phyloP scores from a whole-genome alignment of 2,113 vertebrate genomes.

The Chitala chitala region DNA sequence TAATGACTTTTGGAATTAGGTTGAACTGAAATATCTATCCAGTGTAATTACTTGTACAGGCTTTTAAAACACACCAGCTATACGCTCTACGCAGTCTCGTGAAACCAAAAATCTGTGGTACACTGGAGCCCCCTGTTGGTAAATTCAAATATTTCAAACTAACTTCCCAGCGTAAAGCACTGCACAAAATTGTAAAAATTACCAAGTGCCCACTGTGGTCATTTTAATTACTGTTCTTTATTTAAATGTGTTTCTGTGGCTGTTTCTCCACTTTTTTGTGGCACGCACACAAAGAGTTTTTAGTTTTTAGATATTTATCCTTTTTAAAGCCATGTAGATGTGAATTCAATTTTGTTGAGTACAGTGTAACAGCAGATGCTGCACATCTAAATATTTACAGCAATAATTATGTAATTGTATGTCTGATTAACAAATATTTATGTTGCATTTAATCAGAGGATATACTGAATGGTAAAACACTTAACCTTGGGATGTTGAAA shows the following conservation, averaged over 20 bases:
- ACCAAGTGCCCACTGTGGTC: background rate
- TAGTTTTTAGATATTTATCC: background rate
- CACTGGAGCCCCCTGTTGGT: conserved; percentile 91
- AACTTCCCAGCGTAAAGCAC: conserved; percentile 26
- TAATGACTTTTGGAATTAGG: conserved; percentile 13
- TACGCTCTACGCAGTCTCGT: conserved; percentile 30
- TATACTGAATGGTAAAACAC: too few relatives aligned
- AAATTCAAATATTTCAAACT: conserved; percentile 40
- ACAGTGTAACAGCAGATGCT: background rate
- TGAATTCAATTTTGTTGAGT: background rate
- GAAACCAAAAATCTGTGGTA: conserved; percentile 64
- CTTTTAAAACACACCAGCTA: conserved; percentile 54
- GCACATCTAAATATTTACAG: background rate
- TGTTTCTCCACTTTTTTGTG: background rate
- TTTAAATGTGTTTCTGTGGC: background rate
- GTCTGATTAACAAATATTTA: background rate
- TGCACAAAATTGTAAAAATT: background rate
- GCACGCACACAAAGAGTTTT: background rate
- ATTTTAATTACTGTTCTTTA: background rate
- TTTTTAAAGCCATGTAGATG: background rate
- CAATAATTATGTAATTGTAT: background rate
- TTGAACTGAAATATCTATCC: conserved; percentile 22
- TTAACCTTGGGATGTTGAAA: too few relatives aligned
- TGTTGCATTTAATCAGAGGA: background rate
- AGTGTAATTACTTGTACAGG: conserved; percentile 38